Evolutionary conservation across 2,113 vertebrate genomes (phyloP), one percentile per base, ranked within the genome.

Genomic region (Maccullochella peelii): DNA sequence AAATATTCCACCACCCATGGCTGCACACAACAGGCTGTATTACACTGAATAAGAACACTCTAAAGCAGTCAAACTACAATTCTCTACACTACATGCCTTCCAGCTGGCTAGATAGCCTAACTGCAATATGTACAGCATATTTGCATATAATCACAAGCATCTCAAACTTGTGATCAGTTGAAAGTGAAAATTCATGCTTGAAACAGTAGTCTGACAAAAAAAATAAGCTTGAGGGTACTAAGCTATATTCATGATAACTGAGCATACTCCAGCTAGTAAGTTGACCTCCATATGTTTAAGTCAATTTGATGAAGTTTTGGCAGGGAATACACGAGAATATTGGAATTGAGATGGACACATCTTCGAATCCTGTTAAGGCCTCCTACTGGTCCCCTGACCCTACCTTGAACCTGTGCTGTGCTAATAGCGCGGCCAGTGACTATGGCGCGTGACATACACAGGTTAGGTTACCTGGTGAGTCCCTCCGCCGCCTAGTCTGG

Each of bases 391-490:
- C 54, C 72, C 36, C 33, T 84, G 70, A 79, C 86, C 83, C 59
- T 73, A 10, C n/a, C 21, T 50, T 79, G 83, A 82, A 50, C 83
- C 65, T 36, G 11, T 50, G 33, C 59, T 5, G 33, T 14, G 23
- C 52, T 63, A 49, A 30, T 15, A 36, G 8, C 49, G 36, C 47
- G 25, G 6, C 14, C 30, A 30, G 58, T 20, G 36, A n/a, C 15
- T 54, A 62, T 11, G 66, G 59, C 25, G 58, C 21, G 63, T 84
- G 40, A 67, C 69, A 0, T 3, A 1, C 23, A 23, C 73, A 52
- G 76, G 23, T 86, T 36, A 0, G 30, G 62, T 85, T 89, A 88
- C 88, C 84, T 49, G 65, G 33, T 9, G 62, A 21, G 16, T 66
- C 55, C 27, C 50, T 20, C 25, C 66, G 15, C 68, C 27, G 47